A percentile compares a stretch with the other conserved stretches of the same genome.
phyloP scores from a whole-genome alignment of 2,888 invertebrate species.

The Ceraclea dissimilis region DNA sequence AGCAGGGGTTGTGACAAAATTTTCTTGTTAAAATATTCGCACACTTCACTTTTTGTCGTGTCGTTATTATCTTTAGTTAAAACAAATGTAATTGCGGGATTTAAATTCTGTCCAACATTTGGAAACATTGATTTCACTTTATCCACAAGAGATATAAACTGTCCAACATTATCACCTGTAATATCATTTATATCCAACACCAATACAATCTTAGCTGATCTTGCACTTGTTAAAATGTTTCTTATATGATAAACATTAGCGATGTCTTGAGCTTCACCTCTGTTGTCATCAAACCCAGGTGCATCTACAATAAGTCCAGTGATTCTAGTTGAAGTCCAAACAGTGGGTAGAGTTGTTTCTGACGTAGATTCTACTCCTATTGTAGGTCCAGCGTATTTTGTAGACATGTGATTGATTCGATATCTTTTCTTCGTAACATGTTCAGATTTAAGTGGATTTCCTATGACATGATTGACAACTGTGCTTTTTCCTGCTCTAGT shows the following conservation, averaged over 20 bases:
- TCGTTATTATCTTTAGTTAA: background rate
- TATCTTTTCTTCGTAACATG: background rate
- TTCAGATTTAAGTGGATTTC: background rate
- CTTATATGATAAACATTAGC: background rate
- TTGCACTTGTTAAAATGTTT: background rate
- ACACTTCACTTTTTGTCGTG: background rate
- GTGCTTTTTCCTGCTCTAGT: background rate
- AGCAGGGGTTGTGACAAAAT: background rate
- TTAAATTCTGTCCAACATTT: background rate
- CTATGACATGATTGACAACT: background rate
- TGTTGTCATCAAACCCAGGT: slow-evolving; percentile 2
- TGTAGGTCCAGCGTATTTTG: background rate
- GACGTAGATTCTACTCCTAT: background rate
- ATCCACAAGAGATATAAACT: background rate
- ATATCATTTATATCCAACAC: background rate
- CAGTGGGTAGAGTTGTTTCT: background rate
- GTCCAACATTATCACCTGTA: background rate
- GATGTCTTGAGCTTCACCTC: slow-evolving; percentile 1
- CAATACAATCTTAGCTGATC: background rate
- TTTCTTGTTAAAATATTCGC: background rate
- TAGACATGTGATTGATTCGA: background rate
- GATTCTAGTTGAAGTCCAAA: background rate
- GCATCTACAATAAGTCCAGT: background rate
- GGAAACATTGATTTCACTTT: background rate
- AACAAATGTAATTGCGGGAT: background rate